Conservation (phyloP, 92 coral and sea anemone species). For the Parazoanthus darwini region DNA sequence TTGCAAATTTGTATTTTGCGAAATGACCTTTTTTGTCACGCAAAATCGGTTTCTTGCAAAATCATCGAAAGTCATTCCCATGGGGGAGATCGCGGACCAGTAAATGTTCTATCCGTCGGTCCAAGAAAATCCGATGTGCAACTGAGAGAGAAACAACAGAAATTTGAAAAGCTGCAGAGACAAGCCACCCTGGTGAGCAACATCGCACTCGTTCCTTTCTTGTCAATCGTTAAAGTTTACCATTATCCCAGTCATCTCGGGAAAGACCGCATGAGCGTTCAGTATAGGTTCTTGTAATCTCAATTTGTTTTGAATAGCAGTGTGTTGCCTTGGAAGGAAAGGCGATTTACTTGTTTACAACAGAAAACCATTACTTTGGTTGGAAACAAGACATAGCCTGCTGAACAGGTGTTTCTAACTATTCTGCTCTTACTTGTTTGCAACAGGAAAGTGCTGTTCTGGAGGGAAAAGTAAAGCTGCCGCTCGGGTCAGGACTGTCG, state of each 20-base stretch:
- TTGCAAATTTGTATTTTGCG: too few relatives aligned
- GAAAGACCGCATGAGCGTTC: background rate
- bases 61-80: too few relatives aligned
- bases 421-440: background rate
- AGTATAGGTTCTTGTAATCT: background rate
- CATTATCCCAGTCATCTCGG: background rate
- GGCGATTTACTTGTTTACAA: background rate
- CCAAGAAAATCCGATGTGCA: constrained; percentile 22
- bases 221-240: background rate
- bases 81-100: constrained; percentile 27
- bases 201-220: too few relatives aligned
- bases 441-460: constrained; percentile 26
- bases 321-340: constrained; percentile 14
- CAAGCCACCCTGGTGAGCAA: constrained; percentile 33
- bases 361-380: constrained; percentile 16
- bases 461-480: constrained; percentile 25
- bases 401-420: background rate
- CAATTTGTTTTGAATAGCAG: background rate
- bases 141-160: constrained; percentile 32
- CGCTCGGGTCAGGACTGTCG: constrained; percentile 13
- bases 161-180: constrained; percentile 30
- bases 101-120: constrained; percentile 10
- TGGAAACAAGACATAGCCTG: constrained; percentile 2
- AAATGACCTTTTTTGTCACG: too few relatives aligned
- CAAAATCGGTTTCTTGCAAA: too few relatives aligned